Evolutionary conservation across 23 tunicate species (phyloP), one percentile per base, ranked within the genome.

Genomic region (Trididemnum nubilum): DNA sequence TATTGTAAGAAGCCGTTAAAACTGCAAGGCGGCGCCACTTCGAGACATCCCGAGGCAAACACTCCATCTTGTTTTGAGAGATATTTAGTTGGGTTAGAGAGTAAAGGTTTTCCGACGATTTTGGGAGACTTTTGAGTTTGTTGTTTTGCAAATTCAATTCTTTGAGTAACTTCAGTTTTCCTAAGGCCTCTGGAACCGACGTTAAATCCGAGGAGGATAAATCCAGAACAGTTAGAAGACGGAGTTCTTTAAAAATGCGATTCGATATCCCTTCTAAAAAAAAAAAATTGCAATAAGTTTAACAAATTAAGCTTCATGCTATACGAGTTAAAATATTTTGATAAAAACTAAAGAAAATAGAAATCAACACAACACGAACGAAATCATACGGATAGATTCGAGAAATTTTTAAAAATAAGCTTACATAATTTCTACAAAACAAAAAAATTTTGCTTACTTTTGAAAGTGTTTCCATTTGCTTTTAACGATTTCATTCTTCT

Each of bases 171-270:
- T 79, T 86, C 57, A 93, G 86, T 54, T 85, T 73, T 0, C 98
- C 90, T 51, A 88, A 33, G 61, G 87, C 81, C 70, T 93, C 98
- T 28, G 98, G 98, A 65, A 93, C 78, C 32, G 75, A 54, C 25
- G 80, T 81, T 19, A 93, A 18, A 7, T 72, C 57, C 0, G 98
- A 79, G 19, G 84, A 77, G 4, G 98, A 93, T 4, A 93, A 86
- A 67, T 93, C 98, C 70, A 93, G 64, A 21, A 26, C 50, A n/a
- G 84, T 84, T 28, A 93, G 36, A 1, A 66, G 71, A 15, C 93
- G 89, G 22, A 93, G 84, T 32, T 93, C 98, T 57, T 88, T 80
- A 33, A 93, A 80, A 26, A 93, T 52, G 51, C 84, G 71, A 5
- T 60, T 61, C 3, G 98, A 83, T 28, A 93, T 35, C 36, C 82